Evolutionary conservation across 1,140 invertebrate species (phyloP).

Genomic region (Drosophila persimilis): DNA sequence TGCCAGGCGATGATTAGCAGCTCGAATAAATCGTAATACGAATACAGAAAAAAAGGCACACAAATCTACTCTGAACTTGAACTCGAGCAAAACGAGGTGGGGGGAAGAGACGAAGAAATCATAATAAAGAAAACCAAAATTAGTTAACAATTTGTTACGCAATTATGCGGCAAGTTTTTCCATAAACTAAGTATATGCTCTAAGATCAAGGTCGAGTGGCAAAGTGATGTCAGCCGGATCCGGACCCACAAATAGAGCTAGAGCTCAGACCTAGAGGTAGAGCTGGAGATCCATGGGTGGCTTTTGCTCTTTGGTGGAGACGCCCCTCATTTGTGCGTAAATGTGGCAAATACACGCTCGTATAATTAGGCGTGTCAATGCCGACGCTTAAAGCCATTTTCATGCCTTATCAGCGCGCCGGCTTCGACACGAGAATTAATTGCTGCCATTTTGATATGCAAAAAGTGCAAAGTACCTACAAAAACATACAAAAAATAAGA

Average conservation of each 20-base stretch:
- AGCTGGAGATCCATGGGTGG: constrained; percentile 63
- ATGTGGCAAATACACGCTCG: constrained; percentile 68
- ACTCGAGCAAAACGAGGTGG: constrained; percentile 32
- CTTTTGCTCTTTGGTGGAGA: constrained; percentile 35
- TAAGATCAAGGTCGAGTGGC: constrained; percentile 66
- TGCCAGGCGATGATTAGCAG: constrained; percentile 59
- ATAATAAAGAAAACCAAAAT: constrained; percentile 44
- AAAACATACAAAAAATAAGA: constrained; percentile 11
- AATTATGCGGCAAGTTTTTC: constrained; percentile 67
- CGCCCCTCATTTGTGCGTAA: constrained; percentile 67
- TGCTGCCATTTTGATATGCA: constrained; percentile 78
- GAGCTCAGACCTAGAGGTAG: constrained; percentile 4
- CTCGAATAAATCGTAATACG: constrained; percentile 47
- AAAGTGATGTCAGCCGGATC: constrained; percentile 61
- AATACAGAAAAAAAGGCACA: constrained; percentile 18
- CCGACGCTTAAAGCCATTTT: constrained; percentile 73
- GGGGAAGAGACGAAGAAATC: constrained; percentile 18
- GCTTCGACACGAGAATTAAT: constrained; percentile 71
- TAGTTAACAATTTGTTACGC: constrained; percentile 78
- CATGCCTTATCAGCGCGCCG: constrained; percentile 58
- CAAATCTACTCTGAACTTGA: constrained; percentile 58
- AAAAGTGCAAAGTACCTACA: constrained; percentile 59
- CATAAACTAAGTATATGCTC: constrained; percentile 33
- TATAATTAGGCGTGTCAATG: constrained; percentile 78
- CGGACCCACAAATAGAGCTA: constrained; percentile 5